phyloP scores from a whole-genome alignment of 2,797 vertebrate species.

The Nannoperca obscura region DNA sequence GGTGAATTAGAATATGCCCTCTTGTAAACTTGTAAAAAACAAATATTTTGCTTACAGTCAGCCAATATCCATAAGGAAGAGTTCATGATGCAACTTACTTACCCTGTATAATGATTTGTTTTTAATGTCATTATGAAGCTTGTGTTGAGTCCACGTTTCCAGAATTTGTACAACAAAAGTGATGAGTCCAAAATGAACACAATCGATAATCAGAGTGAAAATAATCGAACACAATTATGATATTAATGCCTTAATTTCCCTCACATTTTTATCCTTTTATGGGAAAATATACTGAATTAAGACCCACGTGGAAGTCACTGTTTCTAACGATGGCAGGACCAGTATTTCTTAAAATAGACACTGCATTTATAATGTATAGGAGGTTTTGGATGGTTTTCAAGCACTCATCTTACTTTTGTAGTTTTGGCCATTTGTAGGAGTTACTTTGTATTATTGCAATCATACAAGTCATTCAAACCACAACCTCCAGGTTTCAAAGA shows the following conservation, averaged over 20 bases:
- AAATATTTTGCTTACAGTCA: slow-evolving; percentile 10
- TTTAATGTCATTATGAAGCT: too few relatives aligned
- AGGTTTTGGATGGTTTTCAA: neutral
- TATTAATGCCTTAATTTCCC: neutral
- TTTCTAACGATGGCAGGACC: neutral
- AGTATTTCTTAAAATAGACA: neutral
- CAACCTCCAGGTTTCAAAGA: neutral
- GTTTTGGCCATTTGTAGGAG: neutral
- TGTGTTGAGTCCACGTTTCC: neutral
- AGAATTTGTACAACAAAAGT: neutral
- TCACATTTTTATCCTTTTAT: neutral
- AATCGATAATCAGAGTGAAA: too few relatives aligned
- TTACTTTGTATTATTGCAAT: too few relatives aligned
- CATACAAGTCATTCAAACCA: neutral
- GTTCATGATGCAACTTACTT: neutral
- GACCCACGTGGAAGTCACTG: neutral
- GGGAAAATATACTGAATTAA: neutral
- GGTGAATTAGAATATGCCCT: slow-evolving; percentile 17
- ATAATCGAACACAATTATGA: neutral
- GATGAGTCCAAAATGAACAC: neutral
- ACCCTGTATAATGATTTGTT: neutral
- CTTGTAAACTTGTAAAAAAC: slow-evolving; percentile 5
- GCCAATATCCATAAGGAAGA: neutral
- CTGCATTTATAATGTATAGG: too few relatives aligned
- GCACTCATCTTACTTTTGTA: neutral